Conservation (phyloP, 2,888 invertebrate genomes). For the Caenorhabditis imperialis region DNA sequence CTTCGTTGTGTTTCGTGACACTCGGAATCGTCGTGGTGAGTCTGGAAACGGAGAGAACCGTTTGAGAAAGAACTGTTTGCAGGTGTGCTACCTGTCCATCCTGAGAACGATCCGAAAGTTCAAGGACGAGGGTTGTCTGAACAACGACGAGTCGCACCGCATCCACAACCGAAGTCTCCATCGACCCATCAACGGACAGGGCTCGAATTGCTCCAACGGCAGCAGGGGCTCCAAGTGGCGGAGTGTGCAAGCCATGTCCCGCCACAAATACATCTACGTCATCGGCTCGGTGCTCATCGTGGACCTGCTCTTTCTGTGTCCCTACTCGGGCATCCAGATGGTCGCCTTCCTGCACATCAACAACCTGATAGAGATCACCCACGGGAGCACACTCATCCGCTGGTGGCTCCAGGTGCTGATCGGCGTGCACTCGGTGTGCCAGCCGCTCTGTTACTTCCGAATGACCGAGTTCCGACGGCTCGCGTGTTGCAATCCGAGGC, state of each 20-base stretch:
- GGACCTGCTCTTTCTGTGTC: constrained; percentile 76
- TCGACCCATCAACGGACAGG: constrained; percentile 46
- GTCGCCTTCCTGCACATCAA: constrained; percentile 76
- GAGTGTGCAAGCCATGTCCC: constrained; percentile 68
- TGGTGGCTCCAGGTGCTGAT: constrained; percentile 77
- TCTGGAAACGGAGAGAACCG: not conserved
- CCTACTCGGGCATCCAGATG: constrained; percentile 74
- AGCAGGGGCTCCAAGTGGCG: constrained; percentile 55
- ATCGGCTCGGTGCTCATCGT: constrained; percentile 77
- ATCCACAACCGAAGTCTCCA: constrained; percentile 60
- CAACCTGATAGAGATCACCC: constrained; percentile 67
- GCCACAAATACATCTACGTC: constrained; percentile 78
- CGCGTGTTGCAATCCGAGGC: constrained; percentile 70
- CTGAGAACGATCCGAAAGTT: constrained; percentile 76
- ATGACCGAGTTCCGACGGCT: constrained; percentile 78
- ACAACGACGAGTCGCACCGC: constrained; percentile 63
- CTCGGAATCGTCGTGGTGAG: constrained; percentile 73
- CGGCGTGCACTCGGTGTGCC: constrained; percentile 77
- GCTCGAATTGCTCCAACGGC: constrained; percentile 47
- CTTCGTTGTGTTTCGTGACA: constrained; percentile 74
- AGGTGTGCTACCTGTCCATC: constrained; percentile 76
- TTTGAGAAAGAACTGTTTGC: not conserved
- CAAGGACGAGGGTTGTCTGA: constrained; percentile 67
- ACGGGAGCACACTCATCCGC: constrained; percentile 67
- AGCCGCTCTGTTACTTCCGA: constrained; percentile 77